Evolutionary conservation across 2,888 invertebrate species (phyloP).

Genomic region (Azorinus chamasolen): DNA sequence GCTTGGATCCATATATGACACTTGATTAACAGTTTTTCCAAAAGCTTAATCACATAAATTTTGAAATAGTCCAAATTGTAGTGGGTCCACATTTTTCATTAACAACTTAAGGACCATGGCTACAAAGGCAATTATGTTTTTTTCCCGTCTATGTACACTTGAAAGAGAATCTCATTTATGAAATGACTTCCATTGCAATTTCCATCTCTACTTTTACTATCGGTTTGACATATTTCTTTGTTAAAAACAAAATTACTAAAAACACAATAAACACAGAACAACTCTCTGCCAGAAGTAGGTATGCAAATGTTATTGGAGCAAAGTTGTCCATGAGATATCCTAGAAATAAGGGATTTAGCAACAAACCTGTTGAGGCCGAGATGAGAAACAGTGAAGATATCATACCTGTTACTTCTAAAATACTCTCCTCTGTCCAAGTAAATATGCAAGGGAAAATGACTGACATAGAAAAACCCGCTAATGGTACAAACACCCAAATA

Average conservation of each 20-base stretch:
- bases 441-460: conserved; percentile 67
- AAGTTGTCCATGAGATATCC: conserved; percentile 67
- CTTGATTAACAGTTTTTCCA: too few species aligned
- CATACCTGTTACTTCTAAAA: conserved; percentile 65
- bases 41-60: too few species aligned
- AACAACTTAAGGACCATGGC: too few species aligned
- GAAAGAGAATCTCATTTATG: neutral
- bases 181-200: neutral
- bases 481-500: conserved; percentile 62
- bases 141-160: too few species aligned
- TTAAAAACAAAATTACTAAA: conserved; percentile 39
- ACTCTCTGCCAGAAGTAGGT: conserved; percentile 53
- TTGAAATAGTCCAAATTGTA: too few species aligned
- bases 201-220: neutral
- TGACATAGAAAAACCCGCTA: conserved; percentile 66
- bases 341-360: conserved; percentile 67
- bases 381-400: conserved; percentile 65
- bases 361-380: conserved; percentile 51
- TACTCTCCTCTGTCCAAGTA: conserved; percentile 69
- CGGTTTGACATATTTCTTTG: conserved; percentile 41
- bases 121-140: too few species aligned
- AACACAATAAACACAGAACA: conserved; percentile 43
- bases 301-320: conserved; percentile 62
- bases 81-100: too few species aligned
- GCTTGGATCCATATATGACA: too few species aligned